phyloP scores from a whole-genome alignment of 1,140 invertebrate species.

The Drosophila lowei region DNA sequence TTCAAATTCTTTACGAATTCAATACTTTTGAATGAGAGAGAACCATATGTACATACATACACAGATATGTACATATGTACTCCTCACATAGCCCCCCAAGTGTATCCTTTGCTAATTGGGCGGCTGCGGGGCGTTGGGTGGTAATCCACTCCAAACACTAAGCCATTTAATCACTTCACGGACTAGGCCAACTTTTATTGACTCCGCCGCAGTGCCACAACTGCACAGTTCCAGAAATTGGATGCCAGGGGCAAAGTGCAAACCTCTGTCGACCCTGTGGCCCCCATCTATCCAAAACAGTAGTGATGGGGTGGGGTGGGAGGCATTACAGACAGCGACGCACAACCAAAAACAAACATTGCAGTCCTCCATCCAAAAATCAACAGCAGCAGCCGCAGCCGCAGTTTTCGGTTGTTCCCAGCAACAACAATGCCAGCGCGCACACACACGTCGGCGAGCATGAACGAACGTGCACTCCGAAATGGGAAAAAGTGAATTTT shows the following conservation, averaged over 20 bases:
- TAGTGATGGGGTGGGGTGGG: background rate
- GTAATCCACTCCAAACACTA: constrained; percentile 47
- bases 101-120: constrained; percentile 47
- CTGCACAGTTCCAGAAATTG: background rate
- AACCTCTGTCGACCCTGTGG: constrained; percentile 34
- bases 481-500: constrained; percentile 55
- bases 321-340: constrained; percentile 26
- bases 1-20: background rate
- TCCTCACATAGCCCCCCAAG: too few species aligned
- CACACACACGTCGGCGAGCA: constrained; percentile 1
- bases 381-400: constrained; percentile 43
- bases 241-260: constrained; percentile 58
- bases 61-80: background rate
- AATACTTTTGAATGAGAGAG: too few species aligned
- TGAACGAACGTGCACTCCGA: background rate
- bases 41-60: too few species aligned
- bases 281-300: constrained; percentile 26
- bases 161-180: constrained; percentile 31
- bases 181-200: constrained; percentile 74
- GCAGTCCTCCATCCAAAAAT: constrained; percentile 48
- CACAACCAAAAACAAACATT: constrained; percentile 57
- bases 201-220: constrained; percentile 57
- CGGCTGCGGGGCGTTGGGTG: constrained; percentile 21
- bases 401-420: constrained; percentile 1
- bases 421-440: constrained; percentile 8